These are phyloP conservation scores for Bradypus variegatus DNA, from an alignment of 2,797 vertebrate genomes.

Conservation along the genomic window DNA sequence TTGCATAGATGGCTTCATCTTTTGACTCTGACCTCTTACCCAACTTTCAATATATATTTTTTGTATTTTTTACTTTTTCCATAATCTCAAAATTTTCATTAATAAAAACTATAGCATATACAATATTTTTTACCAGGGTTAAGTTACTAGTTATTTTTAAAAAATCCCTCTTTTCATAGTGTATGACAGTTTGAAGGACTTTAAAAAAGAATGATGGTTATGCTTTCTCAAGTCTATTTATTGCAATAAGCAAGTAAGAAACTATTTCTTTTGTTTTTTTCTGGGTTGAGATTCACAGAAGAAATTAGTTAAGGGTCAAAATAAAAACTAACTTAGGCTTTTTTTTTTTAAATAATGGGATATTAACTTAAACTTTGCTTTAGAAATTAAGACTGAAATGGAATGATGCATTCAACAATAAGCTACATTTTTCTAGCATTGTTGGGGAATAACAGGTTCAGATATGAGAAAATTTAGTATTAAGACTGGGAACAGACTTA, in stretches of 20 bases:
- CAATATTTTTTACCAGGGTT: not conserved
- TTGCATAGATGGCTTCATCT: not conserved
- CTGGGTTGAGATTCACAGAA: not conserved
- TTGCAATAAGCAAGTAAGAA: not conserved
- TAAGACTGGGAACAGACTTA: not conserved
- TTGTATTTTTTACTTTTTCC: slow-evolving; percentile 12
- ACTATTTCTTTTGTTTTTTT: not conserved
- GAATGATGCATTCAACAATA: not conserved
- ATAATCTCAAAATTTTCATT: not conserved
- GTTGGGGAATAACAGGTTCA: not conserved
- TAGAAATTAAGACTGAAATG: slow-evolving; percentile 39
- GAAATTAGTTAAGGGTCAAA: not conserved
- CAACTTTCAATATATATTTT: not conserved
- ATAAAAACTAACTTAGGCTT: not conserved
- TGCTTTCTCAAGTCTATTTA: not conserved
- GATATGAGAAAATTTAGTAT: not conserved
- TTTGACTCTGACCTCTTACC: not conserved
- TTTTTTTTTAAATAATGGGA: not conserved
- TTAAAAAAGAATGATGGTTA: not conserved
- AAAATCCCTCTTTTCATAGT: not conserved
- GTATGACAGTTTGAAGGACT: slow-evolving; percentile 24
- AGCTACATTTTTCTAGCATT: not conserved
- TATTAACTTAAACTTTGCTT: not conserved
- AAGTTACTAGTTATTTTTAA: not conserved
- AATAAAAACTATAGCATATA: not conserved